phyloP scores from a whole-genome alignment of 2,888 invertebrate species.

The Patella pellucida region DNA sequence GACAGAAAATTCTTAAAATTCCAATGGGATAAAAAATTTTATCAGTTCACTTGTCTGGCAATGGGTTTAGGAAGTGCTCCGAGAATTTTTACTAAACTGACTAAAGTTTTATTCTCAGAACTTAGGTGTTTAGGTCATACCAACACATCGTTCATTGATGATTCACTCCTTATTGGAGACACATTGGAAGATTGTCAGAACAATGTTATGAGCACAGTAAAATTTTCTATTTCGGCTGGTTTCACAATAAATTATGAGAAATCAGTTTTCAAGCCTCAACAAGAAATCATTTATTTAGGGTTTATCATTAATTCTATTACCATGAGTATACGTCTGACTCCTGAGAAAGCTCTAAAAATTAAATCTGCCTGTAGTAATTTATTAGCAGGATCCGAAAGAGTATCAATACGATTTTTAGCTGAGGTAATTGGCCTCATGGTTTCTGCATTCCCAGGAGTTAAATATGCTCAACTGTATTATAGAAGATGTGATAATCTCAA shows the following conservation, averaged over 20 bases:
- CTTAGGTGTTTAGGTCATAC: constrained; percentile 1
- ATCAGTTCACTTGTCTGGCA: constrained; percentile 19
- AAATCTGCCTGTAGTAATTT: not conserved
- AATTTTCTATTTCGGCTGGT: not conserved
- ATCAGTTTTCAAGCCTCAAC: constrained; percentile 1
- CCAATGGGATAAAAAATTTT: constrained; percentile 15
- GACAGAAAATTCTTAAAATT: constrained; percentile 21
- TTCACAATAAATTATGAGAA: constrained; percentile 16
- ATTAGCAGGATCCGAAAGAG: not conserved
- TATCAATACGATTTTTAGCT: constrained; percentile 17
- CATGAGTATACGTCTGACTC: not conserved
- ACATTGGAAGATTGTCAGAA: constrained; percentile 11
- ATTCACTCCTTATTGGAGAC: constrained; percentile 9
- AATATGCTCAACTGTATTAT: constrained; percentile 20
- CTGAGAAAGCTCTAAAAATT: not conserved
- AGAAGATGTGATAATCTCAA: constrained; percentile 20
- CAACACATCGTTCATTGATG: constrained; percentile 18
- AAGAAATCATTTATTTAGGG: constrained; percentile 1
- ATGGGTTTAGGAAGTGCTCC: constrained; percentile 14
- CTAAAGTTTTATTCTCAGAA: constrained; percentile 5
- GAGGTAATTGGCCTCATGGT: constrained; percentile 17
- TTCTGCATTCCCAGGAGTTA: constrained; percentile 16
- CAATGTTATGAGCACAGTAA: constrained; percentile 16
- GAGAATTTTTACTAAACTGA: not conserved
- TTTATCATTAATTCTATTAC: not conserved